Evolutionary conservation across 2,113 vertebrate genomes (phyloP), one percentile per base, ranked within the genome.

Genomic region (Eretmochelys imbricata): DNA sequence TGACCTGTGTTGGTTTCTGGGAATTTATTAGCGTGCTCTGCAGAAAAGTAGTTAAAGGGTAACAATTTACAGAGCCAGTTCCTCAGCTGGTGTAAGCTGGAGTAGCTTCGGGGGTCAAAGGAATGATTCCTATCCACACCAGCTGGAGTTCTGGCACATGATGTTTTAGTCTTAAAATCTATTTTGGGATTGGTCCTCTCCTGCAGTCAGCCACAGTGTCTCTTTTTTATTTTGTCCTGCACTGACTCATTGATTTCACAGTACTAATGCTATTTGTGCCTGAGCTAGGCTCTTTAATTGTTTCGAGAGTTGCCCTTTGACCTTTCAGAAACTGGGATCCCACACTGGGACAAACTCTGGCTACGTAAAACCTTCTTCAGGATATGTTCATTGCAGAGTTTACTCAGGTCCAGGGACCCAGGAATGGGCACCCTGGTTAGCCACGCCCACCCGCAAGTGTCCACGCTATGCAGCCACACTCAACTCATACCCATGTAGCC

Each of bases 251-350:
- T 31, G 5, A 62, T 62, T 62, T 62, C 62, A 69, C 35, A 69
- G 17, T 69, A 69, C 35, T 48, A 82, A 46, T 90, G 65, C 90
- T 80, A 69, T 78, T 38, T 5, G 46, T 49, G 59, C 10, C 0
- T 0, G 0, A 80, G 76, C 27, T 4, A 19, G 0, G 0, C 27
- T 10, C 14, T 35, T 82, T 79, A 25, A 24, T 62, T 46, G 0
- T 80, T 80, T 82, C 69, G 81, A 31, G 79, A 83, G 51, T 17
- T 91, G 84, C 29, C 29, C 2, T 72, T 90, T 5, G 1, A 80
- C 31, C 25, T 57, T 69, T 69, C 62, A 35, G 29, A n/a, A 69
- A n/a, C 62, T 69, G 62, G 62, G 62, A 27, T 69, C 6, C 29
- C 31, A 69, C 16, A 31, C 7, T n/a, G 35, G 62, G 62, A n/a